These are phyloP conservation scores for Cryptosula pallasiana DNA, from an alignment of 2,888 invertebrate species.

Conservation along the genomic window DNA sequence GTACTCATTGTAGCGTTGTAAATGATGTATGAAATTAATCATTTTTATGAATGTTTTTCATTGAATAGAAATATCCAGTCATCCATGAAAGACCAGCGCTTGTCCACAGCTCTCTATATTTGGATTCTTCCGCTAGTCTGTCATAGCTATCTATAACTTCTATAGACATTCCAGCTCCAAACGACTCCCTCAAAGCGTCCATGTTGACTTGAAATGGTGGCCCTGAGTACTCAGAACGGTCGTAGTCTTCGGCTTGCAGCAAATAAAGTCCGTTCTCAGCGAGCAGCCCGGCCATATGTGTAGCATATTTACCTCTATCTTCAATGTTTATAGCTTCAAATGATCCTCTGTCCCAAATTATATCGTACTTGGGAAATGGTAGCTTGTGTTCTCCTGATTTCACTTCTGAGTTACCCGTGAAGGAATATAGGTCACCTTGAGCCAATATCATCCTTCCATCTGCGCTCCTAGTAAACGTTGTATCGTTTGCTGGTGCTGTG, in stretches of 20 bases:
- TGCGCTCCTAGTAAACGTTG: background rate
- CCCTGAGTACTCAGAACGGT: background rate
- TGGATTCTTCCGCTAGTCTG: background rate
- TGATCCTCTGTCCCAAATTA: slow-evolving; percentile 15
- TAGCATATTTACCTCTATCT: background rate
- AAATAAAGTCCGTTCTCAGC: background rate
- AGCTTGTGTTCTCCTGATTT: background rate
- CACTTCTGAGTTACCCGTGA: background rate
- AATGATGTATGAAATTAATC: too few species aligned
- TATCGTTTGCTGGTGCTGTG: background rate
- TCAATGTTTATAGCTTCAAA: slow-evolving; percentile 1
- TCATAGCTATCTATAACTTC: background rate
- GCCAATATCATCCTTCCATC: background rate
- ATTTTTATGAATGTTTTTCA: too few species aligned
- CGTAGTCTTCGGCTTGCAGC: background rate
- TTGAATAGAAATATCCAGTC: background rate
- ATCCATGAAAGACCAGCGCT: background rate
- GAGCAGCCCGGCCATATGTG: background rate
- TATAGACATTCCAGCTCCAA: background rate
- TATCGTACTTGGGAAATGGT: slow-evolving; percentile 13
- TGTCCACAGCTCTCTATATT: background rate
- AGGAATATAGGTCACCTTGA: slow-evolving; percentile 3
- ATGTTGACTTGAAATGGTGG: background rate
- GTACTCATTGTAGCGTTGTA: too few species aligned
- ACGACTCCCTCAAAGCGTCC: background rate